These are phyloP conservation scores for Drosophila maculinotata DNA, from an alignment of 2,888 invertebrate species.

Conservation along the genomic window DNA sequence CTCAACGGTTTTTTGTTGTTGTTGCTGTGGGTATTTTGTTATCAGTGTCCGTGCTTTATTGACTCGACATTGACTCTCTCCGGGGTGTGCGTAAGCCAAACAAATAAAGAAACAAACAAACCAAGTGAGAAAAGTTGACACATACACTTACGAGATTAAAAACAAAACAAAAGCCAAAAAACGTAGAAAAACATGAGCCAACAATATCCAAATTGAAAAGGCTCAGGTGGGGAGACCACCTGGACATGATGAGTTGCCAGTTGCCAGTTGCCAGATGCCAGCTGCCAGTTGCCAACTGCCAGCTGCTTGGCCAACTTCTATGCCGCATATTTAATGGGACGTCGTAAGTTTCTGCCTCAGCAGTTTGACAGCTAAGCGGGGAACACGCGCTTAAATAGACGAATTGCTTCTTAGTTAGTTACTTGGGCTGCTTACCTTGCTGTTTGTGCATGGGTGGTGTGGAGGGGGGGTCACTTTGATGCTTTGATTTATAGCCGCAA, in stretches of 20 bases:
- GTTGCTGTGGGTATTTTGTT: slow-evolving; percentile 56
- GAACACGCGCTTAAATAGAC: slow-evolving; percentile 44
- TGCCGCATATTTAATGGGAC: slow-evolving; percentile 65
- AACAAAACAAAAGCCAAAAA: slow-evolving; percentile 21
- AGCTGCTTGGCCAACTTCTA: slow-evolving; percentile 37
- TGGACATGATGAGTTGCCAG: slow-evolving; percentile 22
- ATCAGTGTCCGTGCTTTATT: slow-evolving; percentile 62
- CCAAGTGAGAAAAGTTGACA: slow-evolving; percentile 72
- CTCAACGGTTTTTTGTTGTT: slow-evolving; percentile 20
- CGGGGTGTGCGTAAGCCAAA: slow-evolving; percentile 69
- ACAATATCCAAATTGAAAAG: slow-evolving; percentile 59
- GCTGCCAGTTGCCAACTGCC: slow-evolving; percentile 17
- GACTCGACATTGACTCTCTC: slow-evolving; percentile 69
- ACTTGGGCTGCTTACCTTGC: slow-evolving; percentile 20
- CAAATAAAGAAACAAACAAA: slow-evolving; percentile 48
- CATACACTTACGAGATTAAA: slow-evolving; percentile 79
- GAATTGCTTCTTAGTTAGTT: slow-evolving; percentile 39
- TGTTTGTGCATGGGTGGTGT: no score
- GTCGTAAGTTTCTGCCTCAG: slow-evolving; percentile 64
- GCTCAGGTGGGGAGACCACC: slow-evolving; percentile 24
- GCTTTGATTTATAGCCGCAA: slow-evolving; percentile 71
- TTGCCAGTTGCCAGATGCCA: slow-evolving; percentile 15
- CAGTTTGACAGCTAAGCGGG: slow-evolving; percentile 64
- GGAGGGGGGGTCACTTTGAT: slow-evolving; percentile 19
- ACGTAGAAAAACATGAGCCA: slow-evolving; percentile 8